phyloP scores from a whole-genome alignment of 2,113 vertebrate genomes.

The Abramis brama region DNA sequence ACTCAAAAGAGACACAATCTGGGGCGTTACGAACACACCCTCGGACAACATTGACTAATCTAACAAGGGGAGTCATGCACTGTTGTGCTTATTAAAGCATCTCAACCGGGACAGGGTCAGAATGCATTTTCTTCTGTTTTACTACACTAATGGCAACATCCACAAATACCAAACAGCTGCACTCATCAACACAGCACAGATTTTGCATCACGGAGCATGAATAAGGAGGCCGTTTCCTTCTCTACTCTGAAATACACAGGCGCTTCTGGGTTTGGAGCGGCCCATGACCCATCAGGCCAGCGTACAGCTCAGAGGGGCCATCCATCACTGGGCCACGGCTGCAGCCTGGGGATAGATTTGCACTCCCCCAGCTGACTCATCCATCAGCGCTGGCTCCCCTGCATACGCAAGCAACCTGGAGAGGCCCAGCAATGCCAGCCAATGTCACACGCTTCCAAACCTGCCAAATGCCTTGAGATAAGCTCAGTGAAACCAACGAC shows the following conservation, averaged over 20 bases:
- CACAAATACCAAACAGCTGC: slow-evolving; percentile 4
- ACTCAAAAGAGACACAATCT: not conserved
- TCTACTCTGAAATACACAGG: slow-evolving; percentile 53
- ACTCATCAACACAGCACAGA: not conserved
- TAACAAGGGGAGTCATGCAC: slow-evolving; percentile 19
- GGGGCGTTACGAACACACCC: slow-evolving; percentile 5
- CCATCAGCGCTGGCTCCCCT: slow-evolving; percentile 72
- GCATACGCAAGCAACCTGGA: slow-evolving; percentile 75
- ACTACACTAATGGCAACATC: slow-evolving; percentile 9
- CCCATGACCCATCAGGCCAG: slow-evolving; percentile 71
- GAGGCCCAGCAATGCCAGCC: slow-evolving; percentile 66
- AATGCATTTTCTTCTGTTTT: not conserved
- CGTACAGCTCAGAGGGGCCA: slow-evolving; percentile 69
- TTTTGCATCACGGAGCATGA: not conserved
- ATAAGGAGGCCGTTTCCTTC: slow-evolving; percentile 16
- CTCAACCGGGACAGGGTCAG: not conserved
- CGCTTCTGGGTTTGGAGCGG: slow-evolving; percentile 48
- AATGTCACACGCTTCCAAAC: slow-evolving; percentile 65
- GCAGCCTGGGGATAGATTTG: slow-evolving; percentile 76
- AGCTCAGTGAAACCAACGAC: slow-evolving; percentile 5
- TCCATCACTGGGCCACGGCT: slow-evolving; percentile 73
- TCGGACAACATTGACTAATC: slow-evolving; percentile 38
- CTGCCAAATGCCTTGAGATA: slow-evolving; percentile 38
- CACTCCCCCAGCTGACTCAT: slow-evolving; percentile 72
- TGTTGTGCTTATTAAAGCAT: slow-evolving; percentile 43